Conservation (phyloP, 1,140 invertebrate genomes). For the Drosophila ogumai region DNA sequence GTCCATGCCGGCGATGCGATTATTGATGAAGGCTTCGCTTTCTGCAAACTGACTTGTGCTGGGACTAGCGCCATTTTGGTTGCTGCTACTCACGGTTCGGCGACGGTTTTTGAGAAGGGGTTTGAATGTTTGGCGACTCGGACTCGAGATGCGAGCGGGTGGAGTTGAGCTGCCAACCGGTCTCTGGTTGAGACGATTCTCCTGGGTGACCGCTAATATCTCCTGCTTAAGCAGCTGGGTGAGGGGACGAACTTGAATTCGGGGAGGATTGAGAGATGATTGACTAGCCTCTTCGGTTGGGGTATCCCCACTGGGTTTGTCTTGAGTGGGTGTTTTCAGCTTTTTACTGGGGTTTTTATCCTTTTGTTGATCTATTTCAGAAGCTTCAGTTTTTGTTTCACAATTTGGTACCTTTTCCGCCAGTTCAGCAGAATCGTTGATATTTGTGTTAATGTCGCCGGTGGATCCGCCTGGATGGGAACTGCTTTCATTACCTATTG, state of each 20-base stretch:
- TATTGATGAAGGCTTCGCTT: conserved; percentile 37
- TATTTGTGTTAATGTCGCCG: neutral
- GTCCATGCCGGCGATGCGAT: conserved; percentile 71
- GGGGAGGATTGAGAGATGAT: conserved; percentile 18
- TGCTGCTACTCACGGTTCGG: conserved; percentile 32
- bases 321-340: neutral
- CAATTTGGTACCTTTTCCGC: conserved; percentile 4
- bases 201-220: conserved; percentile 44
- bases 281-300: neutral
- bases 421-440: neutral
- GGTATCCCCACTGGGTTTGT: neutral
- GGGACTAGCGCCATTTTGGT: neutral
- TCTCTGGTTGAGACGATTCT: conserved; percentile 11
- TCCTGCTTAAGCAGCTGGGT: conserved; percentile 61
- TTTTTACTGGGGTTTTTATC: conserved; percentile 1
- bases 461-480: neutral
- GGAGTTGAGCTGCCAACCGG: neutral
- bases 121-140: neutral
- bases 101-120: conserved; percentile 12
- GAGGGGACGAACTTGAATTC: conserved; percentile 68
- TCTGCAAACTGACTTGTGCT: neutral
- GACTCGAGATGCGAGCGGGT: neutral
- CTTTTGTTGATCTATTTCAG: neutral
- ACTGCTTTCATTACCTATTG: neutral
- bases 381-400: conserved; percentile 4